A percentile compares a stretch with the other conserved stretches of the same genome.
Evolutionary conservation across 2,113 vertebrate genomes (phyloP).

Genomic region (Typhlomys cinereus): DNA sequence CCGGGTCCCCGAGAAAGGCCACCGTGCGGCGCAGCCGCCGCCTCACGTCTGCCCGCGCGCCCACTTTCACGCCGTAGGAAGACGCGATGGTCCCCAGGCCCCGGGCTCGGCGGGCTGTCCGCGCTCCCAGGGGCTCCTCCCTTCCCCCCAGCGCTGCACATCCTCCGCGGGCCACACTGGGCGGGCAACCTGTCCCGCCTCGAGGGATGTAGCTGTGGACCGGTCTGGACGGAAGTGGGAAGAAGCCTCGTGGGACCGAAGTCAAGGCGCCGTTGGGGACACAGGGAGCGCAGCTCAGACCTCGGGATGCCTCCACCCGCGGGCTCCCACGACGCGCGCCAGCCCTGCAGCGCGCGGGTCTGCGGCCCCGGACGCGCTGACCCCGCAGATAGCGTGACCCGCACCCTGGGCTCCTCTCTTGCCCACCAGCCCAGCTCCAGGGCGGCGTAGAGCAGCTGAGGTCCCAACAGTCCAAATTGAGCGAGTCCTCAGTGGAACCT

Average conservation of each 20-base stretch:
- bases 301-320: neutral
- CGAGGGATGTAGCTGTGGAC: neutral
- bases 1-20: neutral
- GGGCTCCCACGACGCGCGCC: rapidly evolving
- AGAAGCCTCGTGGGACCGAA: neutral
- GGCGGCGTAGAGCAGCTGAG: no score
- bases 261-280: neutral
- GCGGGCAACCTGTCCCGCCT: neutral
- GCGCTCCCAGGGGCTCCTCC: neutral
- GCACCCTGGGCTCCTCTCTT: no score
- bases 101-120: neutral
- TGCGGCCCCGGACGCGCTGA: neutral
- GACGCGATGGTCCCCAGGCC: neutral
- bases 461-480: neutral
- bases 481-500: neutral
- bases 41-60: no score
- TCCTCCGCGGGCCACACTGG: neutral
- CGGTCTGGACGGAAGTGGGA: neutral
- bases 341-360: no score
- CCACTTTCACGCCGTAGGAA: neutral
- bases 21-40: neutral
- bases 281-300: neutral
- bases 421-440: rapidly evolving
- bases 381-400: neutral
- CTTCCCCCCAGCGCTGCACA: neutral